These are phyloP conservation scores for Ctenoplectra terminalis DNA, from an alignment of 1,140 invertebrate species.

Conservation along the genomic window DNA sequence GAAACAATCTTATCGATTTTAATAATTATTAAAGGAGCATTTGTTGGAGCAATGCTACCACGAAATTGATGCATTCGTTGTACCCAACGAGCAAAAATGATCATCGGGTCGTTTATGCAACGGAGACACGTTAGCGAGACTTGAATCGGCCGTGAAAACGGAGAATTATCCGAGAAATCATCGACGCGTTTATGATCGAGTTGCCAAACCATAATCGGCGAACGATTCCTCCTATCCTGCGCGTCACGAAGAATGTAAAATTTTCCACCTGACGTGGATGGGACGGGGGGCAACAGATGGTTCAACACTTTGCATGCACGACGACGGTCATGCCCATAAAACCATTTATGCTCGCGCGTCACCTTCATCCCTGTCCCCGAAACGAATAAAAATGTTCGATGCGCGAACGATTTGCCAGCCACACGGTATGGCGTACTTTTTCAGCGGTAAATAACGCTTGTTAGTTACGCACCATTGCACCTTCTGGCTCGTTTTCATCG, in stretches of 20 bases:
- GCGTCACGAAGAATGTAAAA: conserved; percentile 17
- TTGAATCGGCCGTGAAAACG: background rate
- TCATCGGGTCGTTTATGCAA: background rate
- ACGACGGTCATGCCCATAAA: conserved; percentile 22
- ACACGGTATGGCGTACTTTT: background rate
- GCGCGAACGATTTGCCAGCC: conserved; percentile 2
- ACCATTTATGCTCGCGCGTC: conserved; percentile 31
- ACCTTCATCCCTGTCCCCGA: background rate
- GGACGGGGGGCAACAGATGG: conserved; percentile 28
- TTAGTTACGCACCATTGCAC: conserved; percentile 29
- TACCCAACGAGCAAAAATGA: background rate
- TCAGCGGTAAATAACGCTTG: conserved; percentile 20
- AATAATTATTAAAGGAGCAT: no score
- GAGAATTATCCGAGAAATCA: background rate
- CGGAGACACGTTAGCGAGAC: background rate
- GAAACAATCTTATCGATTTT: no score
- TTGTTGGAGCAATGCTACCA: background rate
- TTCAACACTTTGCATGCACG: conserved; percentile 28
- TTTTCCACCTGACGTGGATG: conserved; percentile 41
- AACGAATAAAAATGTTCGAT: conserved; percentile 24
- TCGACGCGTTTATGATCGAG: conserved; percentile 14
- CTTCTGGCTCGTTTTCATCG: background rate
- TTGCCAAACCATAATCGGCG: conserved; percentile 6
- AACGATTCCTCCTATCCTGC: background rate
- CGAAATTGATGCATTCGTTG: background rate